These are phyloP conservation scores for Pollimyrus isidori DNA, from an alignment of 2,113 vertebrate species.

Conservation along the genomic window DNA sequence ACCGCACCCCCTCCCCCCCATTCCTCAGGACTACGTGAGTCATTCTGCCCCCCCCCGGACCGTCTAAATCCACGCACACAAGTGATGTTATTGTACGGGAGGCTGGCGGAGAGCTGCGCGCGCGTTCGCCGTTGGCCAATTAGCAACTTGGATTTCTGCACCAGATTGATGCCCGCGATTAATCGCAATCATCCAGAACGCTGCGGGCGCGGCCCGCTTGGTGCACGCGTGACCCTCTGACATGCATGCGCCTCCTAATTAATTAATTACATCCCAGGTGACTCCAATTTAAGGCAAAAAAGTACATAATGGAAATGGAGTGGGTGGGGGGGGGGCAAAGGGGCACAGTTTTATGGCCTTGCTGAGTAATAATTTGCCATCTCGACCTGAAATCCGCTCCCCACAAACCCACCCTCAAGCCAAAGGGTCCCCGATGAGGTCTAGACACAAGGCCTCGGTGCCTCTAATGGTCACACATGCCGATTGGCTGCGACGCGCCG, in stretches of 20 bases:
- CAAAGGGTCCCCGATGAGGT: neutral
- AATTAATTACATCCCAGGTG: conserved; percentile 24
- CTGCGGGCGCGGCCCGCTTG: neutral
- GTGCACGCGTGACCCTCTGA: conserved; percentile 16
- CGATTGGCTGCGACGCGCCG: neutral
- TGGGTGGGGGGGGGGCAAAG: too few relatives aligned
- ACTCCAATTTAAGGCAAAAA: conserved; percentile 4
- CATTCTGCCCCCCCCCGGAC: neutral
- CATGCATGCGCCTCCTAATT: conserved; percentile 9
- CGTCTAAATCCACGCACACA: neutral
- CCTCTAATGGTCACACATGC: neutral
- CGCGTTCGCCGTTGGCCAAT: neutral
- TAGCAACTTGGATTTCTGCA: conserved; percentile 11
- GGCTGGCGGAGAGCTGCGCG: neutral
- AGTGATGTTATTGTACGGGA: neutral
- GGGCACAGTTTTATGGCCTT: neutral
- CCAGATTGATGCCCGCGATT: conserved; percentile 2
- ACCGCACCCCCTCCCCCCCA: too few relatives aligned
- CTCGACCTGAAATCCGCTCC: neutral
- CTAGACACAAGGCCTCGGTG: too few relatives aligned
- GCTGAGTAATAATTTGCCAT: neutral
- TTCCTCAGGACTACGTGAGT: neutral
- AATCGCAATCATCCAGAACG: conserved; percentile 17
- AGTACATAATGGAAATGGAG: neutral
- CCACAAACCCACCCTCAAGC: neutral